phyloP scores from a whole-genome alignment of 2,797 vertebrate genomes.

The Anolis apletophallus region DNA sequence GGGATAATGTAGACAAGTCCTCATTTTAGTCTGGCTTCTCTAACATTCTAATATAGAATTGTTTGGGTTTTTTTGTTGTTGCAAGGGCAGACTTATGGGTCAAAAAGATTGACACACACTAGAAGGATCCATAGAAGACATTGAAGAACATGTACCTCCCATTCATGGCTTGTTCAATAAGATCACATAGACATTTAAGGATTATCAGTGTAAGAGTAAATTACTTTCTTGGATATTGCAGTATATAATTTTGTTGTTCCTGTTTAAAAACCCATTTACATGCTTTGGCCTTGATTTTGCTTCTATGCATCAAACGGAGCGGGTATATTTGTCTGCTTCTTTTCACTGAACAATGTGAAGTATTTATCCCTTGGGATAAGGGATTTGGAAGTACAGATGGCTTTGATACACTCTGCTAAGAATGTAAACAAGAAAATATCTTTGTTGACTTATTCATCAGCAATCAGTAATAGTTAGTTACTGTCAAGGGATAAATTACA shows the following conservation, averaged over 20 bases:
- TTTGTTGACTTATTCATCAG: constrained; percentile 83
- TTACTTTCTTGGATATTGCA: constrained; percentile 27
- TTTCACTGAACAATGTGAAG: constrained; percentile 72
- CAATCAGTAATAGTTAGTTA: constrained; percentile 82
- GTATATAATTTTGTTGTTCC: constrained; percentile 47
- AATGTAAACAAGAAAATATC: constrained; percentile 85
- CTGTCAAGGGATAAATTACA: constrained; percentile 76
- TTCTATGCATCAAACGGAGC: constrained; percentile 63
- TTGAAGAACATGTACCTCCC: background rate
- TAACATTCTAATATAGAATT: background rate
- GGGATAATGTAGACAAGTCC: too few relatives aligned
- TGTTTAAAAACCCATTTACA: constrained; percentile 28
- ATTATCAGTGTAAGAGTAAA: constrained; percentile 17
- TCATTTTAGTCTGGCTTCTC: background rate
- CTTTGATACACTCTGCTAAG: constrained; percentile 82
- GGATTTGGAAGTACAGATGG: constrained; percentile 82
- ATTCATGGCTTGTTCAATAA: background rate
- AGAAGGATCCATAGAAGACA: background rate
- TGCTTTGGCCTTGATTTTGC: constrained; percentile 50
- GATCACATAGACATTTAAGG: constrained; percentile 1
- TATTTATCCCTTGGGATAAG: constrained; percentile 78
- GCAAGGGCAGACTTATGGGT: background rate
- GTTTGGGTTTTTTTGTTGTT: too few relatives aligned
- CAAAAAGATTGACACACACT: background rate
- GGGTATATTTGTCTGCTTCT: constrained; percentile 69